Evolutionary conservation across 1,140 invertebrate species (phyloP), one percentile per base, ranked within the genome.

Genomic region (Dermatophagoides farinae): DNA sequence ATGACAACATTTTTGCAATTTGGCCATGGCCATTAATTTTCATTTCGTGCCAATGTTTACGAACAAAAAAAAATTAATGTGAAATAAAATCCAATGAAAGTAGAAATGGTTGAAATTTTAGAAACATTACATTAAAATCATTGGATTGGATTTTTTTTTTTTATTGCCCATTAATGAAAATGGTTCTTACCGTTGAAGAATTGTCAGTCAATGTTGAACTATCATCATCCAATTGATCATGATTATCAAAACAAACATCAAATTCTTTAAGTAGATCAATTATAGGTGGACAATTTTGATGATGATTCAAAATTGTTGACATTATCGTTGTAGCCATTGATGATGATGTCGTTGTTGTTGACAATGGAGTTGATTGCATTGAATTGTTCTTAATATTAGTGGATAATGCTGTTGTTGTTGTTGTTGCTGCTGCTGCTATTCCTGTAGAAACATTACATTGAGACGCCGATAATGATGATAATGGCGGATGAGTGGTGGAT

Each of bases 241-340:
- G 16, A 22, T 22, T 23, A 44, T 61, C 52, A 14, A 47, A 41
- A 25, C 49, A 61, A 1, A 43, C 37, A 39, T 41, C 59, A 51
- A 61, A 61, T 20, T 61, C 59, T 61, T 61, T 61, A 9, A 52
- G 23, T 53, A 43, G 22, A 16, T 61, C 49, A 53, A 41, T 52
- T 6, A 47, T 61, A 40, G 59, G 39, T 22, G 47, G 38, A 41
- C 20, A 18, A 12, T 31, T n/a, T 14, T 43, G 41, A 43, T 43
- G 41, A 16, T 43, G 41, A 43, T 16, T 31, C 8, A 31, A 31
- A 16, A 44, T 20, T n/a, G 43, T 44, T 20, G 43, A 44, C 12
- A 12, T 22, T 50, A 20, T 50, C 47, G 47, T 50, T 50, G 47
- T 20, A 5, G 47, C 6, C n/a, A 6, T 25, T 23, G 18, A 20